Base-by-base conservation (phyloP, 1,140 invertebrate genomes). In the Campoletis sonorensis region DNA sequence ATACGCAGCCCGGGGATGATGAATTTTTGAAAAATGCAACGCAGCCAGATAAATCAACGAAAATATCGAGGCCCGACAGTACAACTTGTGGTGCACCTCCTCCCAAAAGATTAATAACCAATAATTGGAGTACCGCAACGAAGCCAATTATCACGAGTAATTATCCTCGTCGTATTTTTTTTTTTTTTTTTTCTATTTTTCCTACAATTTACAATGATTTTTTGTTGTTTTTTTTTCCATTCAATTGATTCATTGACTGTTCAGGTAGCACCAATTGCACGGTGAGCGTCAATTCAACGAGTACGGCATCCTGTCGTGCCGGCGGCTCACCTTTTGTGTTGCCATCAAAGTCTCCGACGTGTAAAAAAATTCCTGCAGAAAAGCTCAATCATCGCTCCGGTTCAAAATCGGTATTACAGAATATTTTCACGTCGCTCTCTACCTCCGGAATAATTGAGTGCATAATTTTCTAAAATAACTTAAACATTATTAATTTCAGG, bases 371-470 rank as follows among this genome's bases (percentile, higher is more conserved):
- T 80, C 81, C 88, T 67, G 67, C 83, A 45, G 76, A 86, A 30
- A 90, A 84, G 21, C 76, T 89, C 71, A 89, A 87, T 80, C 84
- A 87, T 85, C 84, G 87, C 79, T 70, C 83, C 79, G 75, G 84
- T 84, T 70, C 85, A 67, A 90, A 90, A 86, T 87, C 87, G 87
- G 89, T 90, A 87, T 58, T 79, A 11, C 18, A 61, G 70, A 61
- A 51, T 33, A 10, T 33, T 51, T 76, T 51, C 26, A 54, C 33
- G 30, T 76, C 21, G 49, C 15, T 54, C 21, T 54, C 30, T 80
- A 73, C 33, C 37, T 23, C 1, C 23, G 33, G 23, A 68, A 5
- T 37, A 37, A 21, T 64, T 73, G 15, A 30, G 75, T 13, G 8
- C 40, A 33, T 81, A 51, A 71, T 76, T 80, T 49, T n/a, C 15